Evolutionary conservation across 2,797 vertebrate species (phyloP).

Genomic region (Tiaroga cobitis): DNA sequence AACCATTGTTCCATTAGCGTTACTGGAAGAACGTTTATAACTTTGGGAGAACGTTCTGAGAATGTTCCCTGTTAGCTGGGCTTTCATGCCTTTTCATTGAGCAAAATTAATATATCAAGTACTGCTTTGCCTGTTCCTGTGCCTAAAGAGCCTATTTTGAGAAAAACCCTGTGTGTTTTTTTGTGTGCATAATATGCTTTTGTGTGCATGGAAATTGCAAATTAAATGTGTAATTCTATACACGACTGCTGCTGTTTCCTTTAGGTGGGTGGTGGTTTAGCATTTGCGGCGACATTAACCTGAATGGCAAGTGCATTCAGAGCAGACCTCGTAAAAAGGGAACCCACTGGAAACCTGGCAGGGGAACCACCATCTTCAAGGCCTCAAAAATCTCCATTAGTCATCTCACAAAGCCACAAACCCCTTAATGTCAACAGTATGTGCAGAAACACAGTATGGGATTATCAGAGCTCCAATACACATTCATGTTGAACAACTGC

Average conservation of each 20-base stretch:
- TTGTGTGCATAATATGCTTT: not conserved
- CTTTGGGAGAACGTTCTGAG: not conserved
- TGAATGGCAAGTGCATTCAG: constrained; percentile 85
- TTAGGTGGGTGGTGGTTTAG: constrained; percentile 91
- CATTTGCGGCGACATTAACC: constrained; percentile 83
- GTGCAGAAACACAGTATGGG: constrained; percentile 7
- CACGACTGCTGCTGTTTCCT: constrained; percentile 37
- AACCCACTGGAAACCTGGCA: constrained; percentile 81
- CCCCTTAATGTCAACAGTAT: not conserved
- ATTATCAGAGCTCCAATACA: not conserved
- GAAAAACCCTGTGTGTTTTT: not conserved
- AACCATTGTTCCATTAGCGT: not conserved
- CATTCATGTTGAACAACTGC: not conserved
- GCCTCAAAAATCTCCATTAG: constrained; percentile 86
- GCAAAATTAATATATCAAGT: not conserved
- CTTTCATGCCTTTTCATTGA: not conserved
- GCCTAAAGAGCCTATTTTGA: not conserved
- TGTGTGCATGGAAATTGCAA: not conserved
- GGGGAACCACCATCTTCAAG: constrained; percentile 77
- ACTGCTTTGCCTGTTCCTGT: not conserved
- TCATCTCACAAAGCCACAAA: constrained; percentile 40
- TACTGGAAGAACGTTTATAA: not conserved
- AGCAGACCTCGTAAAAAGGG: constrained; percentile 75
- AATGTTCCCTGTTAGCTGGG: not conserved
- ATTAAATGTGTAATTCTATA: not conserved